phyloP scores from a whole-genome alignment of 2,113 vertebrate genomes.

The Aplodontia rufa region DNA sequence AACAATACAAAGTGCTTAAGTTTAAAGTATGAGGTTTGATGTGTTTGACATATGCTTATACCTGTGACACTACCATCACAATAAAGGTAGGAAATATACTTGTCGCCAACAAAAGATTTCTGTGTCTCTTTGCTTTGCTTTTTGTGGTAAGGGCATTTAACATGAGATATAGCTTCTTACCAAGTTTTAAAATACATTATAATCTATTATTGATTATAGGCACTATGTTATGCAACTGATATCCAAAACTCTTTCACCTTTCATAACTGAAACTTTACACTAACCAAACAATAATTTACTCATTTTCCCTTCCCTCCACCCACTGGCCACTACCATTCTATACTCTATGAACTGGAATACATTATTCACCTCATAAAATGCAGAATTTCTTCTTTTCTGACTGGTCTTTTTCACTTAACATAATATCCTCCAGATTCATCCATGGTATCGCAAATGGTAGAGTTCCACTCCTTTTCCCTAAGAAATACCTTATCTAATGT shows the following conservation, averaged over 20 bases:
- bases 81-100: not conserved
- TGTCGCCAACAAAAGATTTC: not conserved
- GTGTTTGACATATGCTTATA: not conserved
- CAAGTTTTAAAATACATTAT: not conserved
- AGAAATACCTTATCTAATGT: not conserved
- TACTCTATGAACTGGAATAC: not conserved
- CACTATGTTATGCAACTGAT: not conserved
- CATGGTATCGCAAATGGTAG: not conserved
- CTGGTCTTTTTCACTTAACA: not conserved
- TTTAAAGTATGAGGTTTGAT: not conserved
- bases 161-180: not conserved
- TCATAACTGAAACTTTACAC: not conserved
- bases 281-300: not conserved
- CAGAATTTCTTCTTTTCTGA: not conserved
- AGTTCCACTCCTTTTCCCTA: not conserved
- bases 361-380: not conserved
- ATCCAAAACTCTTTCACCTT: not conserved
- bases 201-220: not conserved
- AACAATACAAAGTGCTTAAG: not conserved
- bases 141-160: not conserved
- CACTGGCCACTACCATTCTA: not conserved
- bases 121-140: not conserved
- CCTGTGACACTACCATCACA: not conserved
- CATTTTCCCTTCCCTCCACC: not conserved
- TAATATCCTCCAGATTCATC: not conserved